phyloP scores from a whole-genome alignment of 2,113 vertebrate species.

The Muscicapa adusta region DNA sequence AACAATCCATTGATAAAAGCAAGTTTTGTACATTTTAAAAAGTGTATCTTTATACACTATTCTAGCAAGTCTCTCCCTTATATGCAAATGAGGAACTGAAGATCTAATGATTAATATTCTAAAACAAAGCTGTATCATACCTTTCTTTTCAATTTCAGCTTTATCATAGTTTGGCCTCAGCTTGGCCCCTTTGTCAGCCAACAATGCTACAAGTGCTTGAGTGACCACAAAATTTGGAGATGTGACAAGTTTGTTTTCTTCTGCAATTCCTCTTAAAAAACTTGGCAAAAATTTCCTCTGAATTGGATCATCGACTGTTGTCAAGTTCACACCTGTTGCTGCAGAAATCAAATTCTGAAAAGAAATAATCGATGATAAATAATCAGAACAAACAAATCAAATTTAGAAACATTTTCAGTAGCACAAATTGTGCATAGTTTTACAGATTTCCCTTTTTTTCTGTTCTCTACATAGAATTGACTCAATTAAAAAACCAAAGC shows the following conservation, averaged over 20 bases:
- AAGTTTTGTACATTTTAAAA: neutral
- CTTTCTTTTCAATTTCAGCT: constrained; percentile 93
- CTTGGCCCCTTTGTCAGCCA: constrained; percentile 94
- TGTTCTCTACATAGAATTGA: neutral
- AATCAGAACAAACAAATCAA: neutral
- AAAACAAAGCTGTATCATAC: constrained; percentile 61
- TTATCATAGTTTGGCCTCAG: constrained; percentile 91
- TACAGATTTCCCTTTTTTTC: neutral
- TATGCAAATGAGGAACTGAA: neutral
- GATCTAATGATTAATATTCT: neutral
- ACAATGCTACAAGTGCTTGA: constrained; percentile 91
- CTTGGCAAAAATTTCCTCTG: constrained; percentile 95
- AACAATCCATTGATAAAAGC: neutral
- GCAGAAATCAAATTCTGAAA: constrained; percentile 95
- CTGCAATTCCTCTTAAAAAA: constrained; percentile 91
- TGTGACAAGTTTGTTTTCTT: constrained; percentile 96
- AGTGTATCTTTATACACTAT: neutral
- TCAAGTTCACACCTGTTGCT: constrained; percentile 95
- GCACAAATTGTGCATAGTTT: neutral
- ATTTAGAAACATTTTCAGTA: neutral
- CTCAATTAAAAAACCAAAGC: neutral
- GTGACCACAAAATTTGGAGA: constrained; percentile 98
- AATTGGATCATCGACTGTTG: constrained; percentile 94
- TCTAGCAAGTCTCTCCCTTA: neutral
- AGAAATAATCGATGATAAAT: neutral